Evolutionary conservation across 1,140 invertebrate species (phyloP).

Genomic region (Leptinotarsa lineolata): DNA sequence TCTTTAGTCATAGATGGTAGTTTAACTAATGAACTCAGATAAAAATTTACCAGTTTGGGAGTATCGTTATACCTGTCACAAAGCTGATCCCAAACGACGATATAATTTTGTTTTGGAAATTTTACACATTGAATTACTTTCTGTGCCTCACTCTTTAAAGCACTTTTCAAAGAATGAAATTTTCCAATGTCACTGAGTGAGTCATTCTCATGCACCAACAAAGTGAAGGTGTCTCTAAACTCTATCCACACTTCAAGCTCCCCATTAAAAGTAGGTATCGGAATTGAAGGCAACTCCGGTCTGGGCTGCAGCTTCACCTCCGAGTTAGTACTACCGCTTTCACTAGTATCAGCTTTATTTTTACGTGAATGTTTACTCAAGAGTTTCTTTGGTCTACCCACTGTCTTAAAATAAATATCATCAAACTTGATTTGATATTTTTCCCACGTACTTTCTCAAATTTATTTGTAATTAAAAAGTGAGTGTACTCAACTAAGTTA

Average conservation of each 20-base stretch:
- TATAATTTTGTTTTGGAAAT: conserved; percentile 50
- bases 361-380: no score
- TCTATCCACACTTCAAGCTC: conserved; percentile 45
- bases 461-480: no score
- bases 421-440: no score
- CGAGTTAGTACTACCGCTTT: no score
- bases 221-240: conserved; percentile 49
- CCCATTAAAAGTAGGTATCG: conserved; percentile 46
- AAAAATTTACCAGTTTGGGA: conserved; percentile 35
- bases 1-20: conserved; percentile 29
- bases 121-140: conserved; percentile 43
- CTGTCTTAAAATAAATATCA: no score
- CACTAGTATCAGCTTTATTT: no score
- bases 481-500: no score
- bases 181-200: conserved; percentile 44
- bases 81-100: conserved; percentile 47
- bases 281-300: no score
- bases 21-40: conserved; percentile 31
- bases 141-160: conserved; percentile 44
- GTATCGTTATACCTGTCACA: conserved; percentile 49
- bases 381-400: no score
- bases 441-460: no score
- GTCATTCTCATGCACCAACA: conserved; percentile 45
- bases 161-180: conserved; percentile 47
- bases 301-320: no score